Percentiles rank a stretch among this genome's conserved stretches.
Evolutionary conservation across 37 sponge, comb jelly and placozoan genomes (phyloP).

Genomic region (Diacarnus erythraeanus): DNA sequence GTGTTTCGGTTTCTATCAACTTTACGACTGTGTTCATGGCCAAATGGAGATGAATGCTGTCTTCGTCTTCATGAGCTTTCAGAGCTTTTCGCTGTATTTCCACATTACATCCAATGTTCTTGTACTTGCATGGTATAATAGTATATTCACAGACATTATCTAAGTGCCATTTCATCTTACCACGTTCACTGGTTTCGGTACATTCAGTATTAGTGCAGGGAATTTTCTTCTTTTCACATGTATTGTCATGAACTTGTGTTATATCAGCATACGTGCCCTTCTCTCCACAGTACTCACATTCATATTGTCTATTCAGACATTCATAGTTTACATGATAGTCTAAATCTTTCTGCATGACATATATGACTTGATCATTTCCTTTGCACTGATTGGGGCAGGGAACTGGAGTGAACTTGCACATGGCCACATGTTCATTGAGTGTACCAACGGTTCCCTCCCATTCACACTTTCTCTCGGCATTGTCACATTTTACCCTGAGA

Average conservation of each 20-base stretch:
- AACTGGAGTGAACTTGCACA: neutral
- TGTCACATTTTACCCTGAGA: constrained; percentile 17
- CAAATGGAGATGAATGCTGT: neutral
- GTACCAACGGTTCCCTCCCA: no score
- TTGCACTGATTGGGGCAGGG: constrained; percentile 29
- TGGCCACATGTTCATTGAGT: no score
- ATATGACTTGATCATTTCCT: neutral
- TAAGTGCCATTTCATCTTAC: neutral
- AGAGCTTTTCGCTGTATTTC: neutral
- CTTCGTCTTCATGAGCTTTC: constrained; percentile 20
- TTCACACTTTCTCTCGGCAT: constrained; percentile 8
- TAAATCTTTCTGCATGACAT: constrained; percentile 5
- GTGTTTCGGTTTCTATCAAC: neutral
- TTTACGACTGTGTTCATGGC: neutral
- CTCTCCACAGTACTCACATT: constrained; percentile 27
- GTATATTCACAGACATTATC: neutral
- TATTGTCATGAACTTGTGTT: constrained; percentile 7
- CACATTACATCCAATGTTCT: constrained; percentile 16
- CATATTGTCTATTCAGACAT: constrained; percentile 22
- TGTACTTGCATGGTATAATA: no score
- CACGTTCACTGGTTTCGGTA: neutral
- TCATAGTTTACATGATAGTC: neutral
- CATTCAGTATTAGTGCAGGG: no score
- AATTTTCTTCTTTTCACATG: constrained; percentile 14
- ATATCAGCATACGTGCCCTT: constrained; percentile 11